A percentile compares a stretch with the other conserved stretches of the same genome.
phyloP scores from a whole-genome alignment of 2,113 vertebrate species.

The Saguinus midas region DNA sequence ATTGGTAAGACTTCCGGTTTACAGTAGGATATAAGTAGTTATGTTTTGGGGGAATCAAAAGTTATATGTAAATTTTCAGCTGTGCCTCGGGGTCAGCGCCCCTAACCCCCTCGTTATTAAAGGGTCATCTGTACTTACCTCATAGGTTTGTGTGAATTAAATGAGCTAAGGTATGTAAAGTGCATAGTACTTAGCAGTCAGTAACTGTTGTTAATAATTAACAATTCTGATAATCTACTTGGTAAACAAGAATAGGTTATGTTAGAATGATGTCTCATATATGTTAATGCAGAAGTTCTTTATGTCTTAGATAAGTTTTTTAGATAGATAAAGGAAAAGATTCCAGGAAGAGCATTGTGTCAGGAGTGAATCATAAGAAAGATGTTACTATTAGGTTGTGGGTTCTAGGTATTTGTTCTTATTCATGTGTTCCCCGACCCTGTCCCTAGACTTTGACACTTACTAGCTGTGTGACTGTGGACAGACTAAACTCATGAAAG shows the following conservation, averaged over 20 bases:
- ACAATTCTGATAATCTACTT: not conserved
- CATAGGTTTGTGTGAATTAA: not conserved
- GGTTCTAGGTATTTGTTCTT: not conserved
- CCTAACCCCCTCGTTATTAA: not conserved
- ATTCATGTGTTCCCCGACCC: not conserved
- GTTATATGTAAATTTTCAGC: not conserved
- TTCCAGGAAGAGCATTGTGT: not conserved
- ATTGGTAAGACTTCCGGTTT: not conserved
- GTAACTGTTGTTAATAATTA: conserved; percentile 23
- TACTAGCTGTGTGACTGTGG: not conserved
- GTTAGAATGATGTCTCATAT: not conserved
- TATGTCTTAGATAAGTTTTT: conserved; percentile 7
- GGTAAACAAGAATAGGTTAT: conserved; percentile 15
- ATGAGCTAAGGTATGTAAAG: not conserved
- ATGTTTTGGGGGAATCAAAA: not conserved
- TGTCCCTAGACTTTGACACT: not conserved
- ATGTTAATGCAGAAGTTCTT: conserved; percentile 7
- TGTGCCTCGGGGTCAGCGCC: not conserved
- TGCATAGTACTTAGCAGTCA: not conserved
- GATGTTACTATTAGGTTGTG: not conserved
- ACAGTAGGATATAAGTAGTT: not conserved
- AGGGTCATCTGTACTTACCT: not conserved
- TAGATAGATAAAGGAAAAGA: not conserved
- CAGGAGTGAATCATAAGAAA: not conserved
- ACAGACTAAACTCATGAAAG: not conserved